Evolutionary conservation across 1,140 invertebrate genomes (phyloP).

Genomic region (Aphidius ervi): DNA sequence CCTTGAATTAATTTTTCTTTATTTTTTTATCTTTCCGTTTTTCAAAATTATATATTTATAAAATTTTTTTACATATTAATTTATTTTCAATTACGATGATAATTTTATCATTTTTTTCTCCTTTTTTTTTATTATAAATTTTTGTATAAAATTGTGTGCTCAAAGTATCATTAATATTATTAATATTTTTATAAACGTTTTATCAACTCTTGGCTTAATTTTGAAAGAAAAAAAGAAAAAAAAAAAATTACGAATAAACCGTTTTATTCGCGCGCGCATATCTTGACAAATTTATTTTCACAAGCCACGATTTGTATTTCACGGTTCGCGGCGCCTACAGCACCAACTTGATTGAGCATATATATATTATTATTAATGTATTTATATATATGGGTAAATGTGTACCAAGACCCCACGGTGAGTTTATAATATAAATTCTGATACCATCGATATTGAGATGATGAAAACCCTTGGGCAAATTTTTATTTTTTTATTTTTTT

Average conservation of each 20-base stretch:
- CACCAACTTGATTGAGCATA: background rate
- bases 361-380: background rate
- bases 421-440: background rate
- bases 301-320: conserved; percentile 7
- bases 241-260: too few relatives aligned
- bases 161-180: background rate
- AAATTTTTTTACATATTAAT: background rate
- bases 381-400: too few relatives aligned
- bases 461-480: too few relatives aligned
- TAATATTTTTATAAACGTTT: background rate
- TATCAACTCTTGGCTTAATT: background rate
- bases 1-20: background rate
- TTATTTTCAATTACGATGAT: background rate
- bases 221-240: too few relatives aligned
- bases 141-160: background rate
- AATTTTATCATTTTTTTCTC: background rate
- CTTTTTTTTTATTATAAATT: background rate
- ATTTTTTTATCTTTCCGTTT: too few relatives aligned
- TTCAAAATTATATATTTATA: too few relatives aligned
- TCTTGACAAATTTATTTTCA: conserved; percentile 1
- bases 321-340: conserved; percentile 3
- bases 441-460: too few relatives aligned
- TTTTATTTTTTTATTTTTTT: too few relatives aligned
- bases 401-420: background rate
- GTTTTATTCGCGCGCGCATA: background rate